Evolutionary conservation across 2,797 vertebrate genomes (phyloP), one percentile per base, ranked within the genome.

Genomic region (Bradypodion ventrale): DNA sequence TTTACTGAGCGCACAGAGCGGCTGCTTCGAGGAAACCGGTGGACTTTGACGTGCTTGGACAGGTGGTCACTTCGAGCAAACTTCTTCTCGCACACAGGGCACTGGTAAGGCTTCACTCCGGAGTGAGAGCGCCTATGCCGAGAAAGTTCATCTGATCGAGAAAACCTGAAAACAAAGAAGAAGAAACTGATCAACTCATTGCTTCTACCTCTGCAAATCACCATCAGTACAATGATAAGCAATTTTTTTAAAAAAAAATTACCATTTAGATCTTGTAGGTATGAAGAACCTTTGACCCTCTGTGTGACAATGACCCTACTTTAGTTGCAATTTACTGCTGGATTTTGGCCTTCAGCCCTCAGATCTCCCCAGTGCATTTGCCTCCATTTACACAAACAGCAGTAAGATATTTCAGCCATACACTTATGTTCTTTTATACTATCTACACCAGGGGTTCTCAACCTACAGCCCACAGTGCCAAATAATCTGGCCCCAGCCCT

Each of bases 21-120:
- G 93, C 94, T 97, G 95, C 96, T 97, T 87, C 98, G 95, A 1
- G 98, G 98, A 94, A 99, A 98, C 52, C 98, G 97, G 90, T 99
- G 98, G 93, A 99, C 98, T 96, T 99, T 99, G 95, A 99, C 95
- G 72, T 99, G 98, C 94, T 99, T 99, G 90, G 98, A 98, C 91
- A 99, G 96, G 95, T 99, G 98, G 96, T 99, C 98, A 3, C 98
- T 99, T 75, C 98, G 97, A 42, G 98, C 98, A 75, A 99, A 99
- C 94, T 98, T 99, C 96, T 99, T 99, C 94, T 99, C 98, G 0
- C 98, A 99, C 70, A 98, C 96, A 0, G 96, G 97, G 85, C 98
- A 99, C 94, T 98, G 97, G 94, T 99, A 99, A 2, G 98, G 98
- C 87, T 99, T 99, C 90, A 99, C 97, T 49, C 98, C 98, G 0